Evolutionary conservation across 2,797 vertebrate species (phyloP).

Genomic region (Ataeniobius toweri): DNA sequence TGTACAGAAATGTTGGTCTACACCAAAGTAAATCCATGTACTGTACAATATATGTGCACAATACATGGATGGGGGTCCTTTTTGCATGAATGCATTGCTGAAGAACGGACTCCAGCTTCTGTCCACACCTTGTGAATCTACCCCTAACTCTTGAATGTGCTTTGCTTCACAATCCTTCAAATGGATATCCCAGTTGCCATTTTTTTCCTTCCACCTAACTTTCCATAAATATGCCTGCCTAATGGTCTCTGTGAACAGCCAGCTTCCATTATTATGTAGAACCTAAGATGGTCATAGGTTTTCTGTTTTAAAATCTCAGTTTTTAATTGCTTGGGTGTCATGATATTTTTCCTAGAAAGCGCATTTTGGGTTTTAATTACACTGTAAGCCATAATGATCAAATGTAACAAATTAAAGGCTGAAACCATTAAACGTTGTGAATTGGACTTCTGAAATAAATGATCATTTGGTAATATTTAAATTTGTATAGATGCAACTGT

Average conservation of each 20-base stretch:
- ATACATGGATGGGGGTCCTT: background rate
- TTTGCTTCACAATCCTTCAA: background rate
- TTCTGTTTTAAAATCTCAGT: background rate
- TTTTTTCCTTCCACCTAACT: background rate
- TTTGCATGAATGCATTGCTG: background rate
- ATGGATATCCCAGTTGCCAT: background rate
- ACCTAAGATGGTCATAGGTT: background rate
- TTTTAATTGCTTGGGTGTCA: background rate
- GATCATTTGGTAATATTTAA: background rate
- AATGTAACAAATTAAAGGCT: background rate
- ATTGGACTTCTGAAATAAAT: background rate
- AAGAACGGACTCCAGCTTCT: background rate
- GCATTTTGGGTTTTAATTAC: background rate
- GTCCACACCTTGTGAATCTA: background rate
- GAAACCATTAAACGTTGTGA: background rate
- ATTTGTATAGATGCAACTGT: background rate
- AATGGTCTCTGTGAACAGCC: background rate
- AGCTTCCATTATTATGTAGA: background rate
- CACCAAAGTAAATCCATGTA: background rate
- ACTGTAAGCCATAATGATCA: background rate
- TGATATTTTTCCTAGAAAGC: background rate
- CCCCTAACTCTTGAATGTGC: background rate
- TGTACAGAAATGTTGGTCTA: background rate
- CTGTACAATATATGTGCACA: background rate
- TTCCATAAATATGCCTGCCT: background rate